Percentiles rank a stretch among this genome's conserved stretches.
Conservation (phyloP, 2,797 vertebrate genomes). For the Meda fulgida region DNA sequence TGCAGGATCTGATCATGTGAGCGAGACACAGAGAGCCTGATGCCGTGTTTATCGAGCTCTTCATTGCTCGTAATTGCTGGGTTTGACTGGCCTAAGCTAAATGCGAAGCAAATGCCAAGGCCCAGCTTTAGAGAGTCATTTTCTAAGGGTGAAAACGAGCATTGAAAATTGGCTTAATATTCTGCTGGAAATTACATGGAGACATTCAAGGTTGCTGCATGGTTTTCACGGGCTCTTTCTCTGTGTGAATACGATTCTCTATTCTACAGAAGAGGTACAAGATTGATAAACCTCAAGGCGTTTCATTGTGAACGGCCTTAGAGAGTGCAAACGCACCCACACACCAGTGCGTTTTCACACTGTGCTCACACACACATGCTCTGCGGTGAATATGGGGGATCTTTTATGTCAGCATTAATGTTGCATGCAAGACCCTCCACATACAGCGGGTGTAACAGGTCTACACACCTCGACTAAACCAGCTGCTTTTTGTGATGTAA, state of each 20-base stretch:
- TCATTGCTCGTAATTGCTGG: background rate
- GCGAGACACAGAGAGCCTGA: background rate
- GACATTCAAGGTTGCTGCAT: slow-evolving; percentile 38
- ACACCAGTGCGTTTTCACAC: slow-evolving; percentile 18
- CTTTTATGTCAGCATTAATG: background rate
- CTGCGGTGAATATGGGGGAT: background rate
- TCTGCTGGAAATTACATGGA: slow-evolving; percentile 6
- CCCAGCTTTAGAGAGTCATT: background rate
- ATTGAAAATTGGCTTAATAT: background rate
- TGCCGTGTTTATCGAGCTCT: background rate
- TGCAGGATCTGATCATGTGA: background rate
- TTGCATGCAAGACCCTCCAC: background rate
- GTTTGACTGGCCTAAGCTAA: background rate
- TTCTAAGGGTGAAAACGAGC: background rate
- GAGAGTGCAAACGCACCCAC: slow-evolving; percentile 30
- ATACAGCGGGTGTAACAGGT: background rate
- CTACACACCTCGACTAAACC: background rate
- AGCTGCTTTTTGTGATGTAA: background rate
- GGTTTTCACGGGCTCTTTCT: background rate
- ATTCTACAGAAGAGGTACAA: slow-evolving; percentile 3
- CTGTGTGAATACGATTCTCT: background rate
- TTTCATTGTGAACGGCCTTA: background rate
- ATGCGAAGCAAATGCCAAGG: slow-evolving; percentile 24
- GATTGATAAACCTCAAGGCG: slow-evolving; percentile 30
- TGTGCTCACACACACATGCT: background rate